phyloP scores from a whole-genome alignment of 1,140 invertebrate genomes.

The Hormaphis cornu region DNA sequence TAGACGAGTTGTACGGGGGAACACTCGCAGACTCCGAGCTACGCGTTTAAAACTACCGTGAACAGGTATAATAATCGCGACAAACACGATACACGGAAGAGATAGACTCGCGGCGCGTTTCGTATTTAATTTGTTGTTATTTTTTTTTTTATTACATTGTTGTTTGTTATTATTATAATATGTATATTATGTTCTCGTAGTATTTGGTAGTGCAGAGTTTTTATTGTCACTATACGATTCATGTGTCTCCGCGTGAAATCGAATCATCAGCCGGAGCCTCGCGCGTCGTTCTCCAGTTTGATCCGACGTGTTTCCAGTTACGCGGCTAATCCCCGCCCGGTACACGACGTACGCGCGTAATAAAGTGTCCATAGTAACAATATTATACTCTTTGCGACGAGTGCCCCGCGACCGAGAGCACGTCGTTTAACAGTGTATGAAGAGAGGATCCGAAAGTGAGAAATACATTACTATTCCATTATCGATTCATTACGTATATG shows the following conservation, averaged over 20 bases:
- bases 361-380: too few species aligned
- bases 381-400: too few species aligned
- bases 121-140: neutral
- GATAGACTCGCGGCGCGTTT: neutral
- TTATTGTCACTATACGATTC: conserved; percentile 9
- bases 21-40: conserved; percentile 14
- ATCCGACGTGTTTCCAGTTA: conserved; percentile 17
- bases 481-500: too few species aligned
- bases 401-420: too few species aligned
- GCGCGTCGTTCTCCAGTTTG: neutral
- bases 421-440: too few species aligned
- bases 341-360: neutral
- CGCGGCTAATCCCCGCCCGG: conserved; percentile 3
- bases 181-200: too few species aligned
- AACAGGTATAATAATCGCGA: too few species aligned
- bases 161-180: neutral
- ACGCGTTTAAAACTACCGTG: conserved; percentile 10
- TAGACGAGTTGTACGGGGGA: conserved; percentile 12
- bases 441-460: too few species aligned
- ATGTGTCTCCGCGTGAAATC: conserved; percentile 4
- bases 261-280: conserved; percentile 1
- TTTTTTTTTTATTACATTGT: neutral
- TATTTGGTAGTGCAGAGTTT: too few species aligned
- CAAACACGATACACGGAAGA: neutral
- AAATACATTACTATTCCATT: too few species aligned